These are phyloP conservation scores for Synanceia verrucosa DNA, from an alignment of 2,797 vertebrate species.

Conservation along the genomic window DNA sequence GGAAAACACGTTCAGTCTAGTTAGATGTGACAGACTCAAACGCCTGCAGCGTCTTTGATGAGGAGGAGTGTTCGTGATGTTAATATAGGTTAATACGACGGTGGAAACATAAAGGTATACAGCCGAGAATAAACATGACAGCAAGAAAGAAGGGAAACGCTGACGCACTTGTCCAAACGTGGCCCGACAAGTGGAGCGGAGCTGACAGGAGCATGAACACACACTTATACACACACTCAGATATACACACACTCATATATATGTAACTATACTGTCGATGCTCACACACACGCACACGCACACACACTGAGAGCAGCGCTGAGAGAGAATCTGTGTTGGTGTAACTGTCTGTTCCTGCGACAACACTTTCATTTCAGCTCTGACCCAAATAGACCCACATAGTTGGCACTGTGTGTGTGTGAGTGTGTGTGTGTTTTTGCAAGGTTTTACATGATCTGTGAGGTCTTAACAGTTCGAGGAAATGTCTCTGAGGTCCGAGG, in stretches of 20 bases:
- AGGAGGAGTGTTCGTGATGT: constrained; percentile 40
- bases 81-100: constrained; percentile 73
- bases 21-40: constrained; percentile 66
- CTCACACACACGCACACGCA: not conserved
- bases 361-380: constrained; percentile 65
- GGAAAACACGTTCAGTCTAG: constrained; percentile 51
- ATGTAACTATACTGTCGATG: not conserved
- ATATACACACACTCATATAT: not conserved
- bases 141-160: constrained; percentile 36
- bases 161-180: constrained; percentile 51
- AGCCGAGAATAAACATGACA: constrained; percentile 61
- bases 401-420: constrained; percentile 13
- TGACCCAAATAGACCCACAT: constrained; percentile 68
- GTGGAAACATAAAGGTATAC: constrained; percentile 59
- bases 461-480: constrained; percentile 21
- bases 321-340: constrained; percentile 43
- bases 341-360: constrained; percentile 63
- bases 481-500: constrained; percentile 8
- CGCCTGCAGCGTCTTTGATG: constrained; percentile 57
- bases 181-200: constrained; percentile 48
- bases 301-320: constrained; percentile 5
- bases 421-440: constrained; percentile 13
- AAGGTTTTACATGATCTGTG: constrained; percentile 1
- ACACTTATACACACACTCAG: constrained; percentile 1
- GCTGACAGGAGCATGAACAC: constrained; percentile 44